Percentiles rank a stretch among this genome's conserved stretches.
phyloP scores from a whole-genome alignment of 2,888 invertebrate genomes.

The Cataglyphis albicans region DNA sequence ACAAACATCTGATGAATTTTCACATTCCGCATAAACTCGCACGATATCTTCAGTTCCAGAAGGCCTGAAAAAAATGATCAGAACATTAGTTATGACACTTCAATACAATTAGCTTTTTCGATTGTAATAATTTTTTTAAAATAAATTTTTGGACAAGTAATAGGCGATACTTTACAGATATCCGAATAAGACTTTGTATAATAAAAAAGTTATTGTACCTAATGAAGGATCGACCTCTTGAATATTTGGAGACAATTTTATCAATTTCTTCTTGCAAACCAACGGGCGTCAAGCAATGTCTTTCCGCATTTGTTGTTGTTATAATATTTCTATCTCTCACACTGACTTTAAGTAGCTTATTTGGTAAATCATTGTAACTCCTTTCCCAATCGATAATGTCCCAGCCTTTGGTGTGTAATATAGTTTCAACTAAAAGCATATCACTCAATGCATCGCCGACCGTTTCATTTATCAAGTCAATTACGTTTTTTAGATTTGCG shows the following conservation, averaged over 20 bases:
- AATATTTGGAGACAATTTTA: constrained; percentile 89
- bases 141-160: not conserved
- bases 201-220: constrained; percentile 85
- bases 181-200: not conserved
- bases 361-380: constrained; percentile 95
- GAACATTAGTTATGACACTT: not conserved
- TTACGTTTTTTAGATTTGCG: constrained; percentile 89
- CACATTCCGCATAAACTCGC: constrained; percentile 97
- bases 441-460: constrained; percentile 99
- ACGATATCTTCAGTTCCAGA: constrained; percentile 99
- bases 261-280: constrained; percentile 95
- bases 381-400: constrained; percentile 92
- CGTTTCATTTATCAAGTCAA: constrained; percentile 96
- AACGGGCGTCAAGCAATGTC: constrained; percentile 92
- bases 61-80: constrained; percentile 86
- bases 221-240: constrained; percentile 94
- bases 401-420: constrained; percentile 94
- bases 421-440: constrained; percentile 96
- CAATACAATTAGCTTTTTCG: not conserved
- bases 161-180: not conserved
- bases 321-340: constrained; percentile 95
- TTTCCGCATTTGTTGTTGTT: constrained; percentile 95
- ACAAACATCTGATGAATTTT: constrained; percentile 90
- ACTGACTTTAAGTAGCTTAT: constrained; percentile 94
- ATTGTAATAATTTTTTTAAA: not conserved